phyloP scores from a whole-genome alignment of 2,113 vertebrate species.

The Pelusios castaneus region DNA sequence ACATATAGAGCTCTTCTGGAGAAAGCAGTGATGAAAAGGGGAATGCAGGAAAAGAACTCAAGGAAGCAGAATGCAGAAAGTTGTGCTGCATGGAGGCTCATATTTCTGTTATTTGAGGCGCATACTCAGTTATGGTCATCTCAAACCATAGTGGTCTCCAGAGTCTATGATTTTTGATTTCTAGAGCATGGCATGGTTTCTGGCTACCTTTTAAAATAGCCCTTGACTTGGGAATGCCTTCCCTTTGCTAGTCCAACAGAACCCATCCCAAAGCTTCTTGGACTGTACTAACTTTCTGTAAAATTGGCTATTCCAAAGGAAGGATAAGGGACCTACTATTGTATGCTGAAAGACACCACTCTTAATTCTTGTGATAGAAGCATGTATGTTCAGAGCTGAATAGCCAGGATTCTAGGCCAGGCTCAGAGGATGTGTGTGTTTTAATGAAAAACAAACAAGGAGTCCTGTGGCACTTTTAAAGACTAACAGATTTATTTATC shows the following conservation, averaged over 20 bases:
- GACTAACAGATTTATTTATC: too few relatives aligned
- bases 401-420: neutral
- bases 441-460: too few relatives aligned
- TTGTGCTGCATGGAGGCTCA: neutral
- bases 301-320: neutral
- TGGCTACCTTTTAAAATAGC: neutral
- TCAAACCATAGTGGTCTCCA: neutral
- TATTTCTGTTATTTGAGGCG: neutral
- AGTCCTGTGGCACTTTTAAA: too few relatives aligned
- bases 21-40: neutral
- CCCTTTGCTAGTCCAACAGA: neutral
- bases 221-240: neutral
- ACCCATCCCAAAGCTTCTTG: neutral
- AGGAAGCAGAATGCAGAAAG: neutral
- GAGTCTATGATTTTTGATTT: neutral
- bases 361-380: neutral
- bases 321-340: neutral
- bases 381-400: neutral
- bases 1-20: neutral
- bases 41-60: neutral
- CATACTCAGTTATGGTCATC: neutral
- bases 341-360: neutral
- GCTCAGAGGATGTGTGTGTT: neutral
- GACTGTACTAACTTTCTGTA: neutral
- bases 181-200: neutral